phyloP scores from a whole-genome alignment of 2,113 vertebrate species.

The Silurus glanis region DNA sequence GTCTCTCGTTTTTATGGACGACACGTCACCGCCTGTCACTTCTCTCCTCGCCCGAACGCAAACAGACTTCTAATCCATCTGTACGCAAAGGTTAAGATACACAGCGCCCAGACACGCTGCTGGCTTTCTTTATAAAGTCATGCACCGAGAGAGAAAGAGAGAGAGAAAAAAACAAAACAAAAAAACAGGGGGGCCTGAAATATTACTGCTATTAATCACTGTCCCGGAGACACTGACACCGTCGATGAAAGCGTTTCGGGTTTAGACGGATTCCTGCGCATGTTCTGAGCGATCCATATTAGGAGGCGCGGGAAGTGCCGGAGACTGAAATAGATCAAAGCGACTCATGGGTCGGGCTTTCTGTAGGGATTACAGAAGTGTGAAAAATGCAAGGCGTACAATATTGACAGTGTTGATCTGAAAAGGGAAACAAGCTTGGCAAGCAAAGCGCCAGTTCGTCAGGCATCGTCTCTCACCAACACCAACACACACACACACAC shows the following conservation, averaged over 20 bases:
- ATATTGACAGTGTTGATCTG: slow-evolving; percentile 64
- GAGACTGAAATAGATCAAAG: slow-evolving; percentile 62
- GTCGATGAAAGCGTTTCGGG: slow-evolving; percentile 50
- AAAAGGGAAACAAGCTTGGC: slow-evolving; percentile 41
- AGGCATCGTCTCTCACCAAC: not conserved
- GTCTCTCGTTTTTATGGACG: slow-evolving; percentile 41
- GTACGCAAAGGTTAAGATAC: slow-evolving; percentile 48
- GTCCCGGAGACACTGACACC: slow-evolving; percentile 44
- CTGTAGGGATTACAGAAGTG: slow-evolving; percentile 59
- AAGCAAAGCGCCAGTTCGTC: slow-evolving; percentile 1
- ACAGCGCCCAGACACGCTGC: slow-evolving; percentile 23
- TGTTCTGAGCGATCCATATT: slow-evolving; percentile 37
- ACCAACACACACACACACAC: slow-evolving; percentile 20
- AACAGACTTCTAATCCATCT: slow-evolving; percentile 46
- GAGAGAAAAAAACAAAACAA: not conserved
- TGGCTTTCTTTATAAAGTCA: slow-evolving; percentile 36
- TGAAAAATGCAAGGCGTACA: slow-evolving; percentile 59
- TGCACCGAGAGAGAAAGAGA: not conserved
- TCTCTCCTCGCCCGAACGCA: slow-evolving; percentile 43
- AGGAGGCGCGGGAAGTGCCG: slow-evolving; percentile 56
- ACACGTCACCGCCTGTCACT: slow-evolving; percentile 42
- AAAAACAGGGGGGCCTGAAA: not conserved
- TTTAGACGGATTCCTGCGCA: slow-evolving; percentile 55
- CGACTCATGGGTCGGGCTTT: slow-evolving; percentile 52
- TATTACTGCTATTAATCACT: slow-evolving; percentile 62